These are phyloP conservation scores for Caenorhabditis macrosperma DNA, from an alignment of 2,888 invertebrate species.

Conservation along the genomic window DNA sequence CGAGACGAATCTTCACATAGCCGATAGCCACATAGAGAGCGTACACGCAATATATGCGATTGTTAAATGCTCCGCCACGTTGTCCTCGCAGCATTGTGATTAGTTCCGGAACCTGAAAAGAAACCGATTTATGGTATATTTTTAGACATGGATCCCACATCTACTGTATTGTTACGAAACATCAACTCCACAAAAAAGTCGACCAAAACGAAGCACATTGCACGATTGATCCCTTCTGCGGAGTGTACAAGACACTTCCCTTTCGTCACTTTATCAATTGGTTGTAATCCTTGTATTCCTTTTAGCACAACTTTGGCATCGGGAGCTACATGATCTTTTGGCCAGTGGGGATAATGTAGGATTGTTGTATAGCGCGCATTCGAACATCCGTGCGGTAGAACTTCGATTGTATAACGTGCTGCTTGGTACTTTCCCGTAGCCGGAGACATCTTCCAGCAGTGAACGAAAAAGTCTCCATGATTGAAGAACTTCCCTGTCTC, in stretches of 20 bases:
- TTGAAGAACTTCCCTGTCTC: slow-evolving; percentile 42
- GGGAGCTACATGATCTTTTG: slow-evolving; percentile 28
- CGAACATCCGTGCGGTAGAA: slow-evolving; percentile 49
- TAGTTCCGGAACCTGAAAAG: slow-evolving; percentile 26
- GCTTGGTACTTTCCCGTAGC: slow-evolving; percentile 16
- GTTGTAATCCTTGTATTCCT: slow-evolving; percentile 22
- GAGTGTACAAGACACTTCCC: slow-evolving; percentile 34
- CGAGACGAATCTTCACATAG: slow-evolving; percentile 43
- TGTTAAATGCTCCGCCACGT: slow-evolving; percentile 36
- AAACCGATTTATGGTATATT: not conserved
- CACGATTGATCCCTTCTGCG: slow-evolving; percentile 37
- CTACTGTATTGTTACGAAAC: slow-evolving; percentile 42
- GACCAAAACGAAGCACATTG: slow-evolving; percentile 31
- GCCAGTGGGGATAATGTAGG: slow-evolving; percentile 52
- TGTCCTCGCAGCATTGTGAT: slow-evolving; percentile 22
- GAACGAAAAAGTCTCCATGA: slow-evolving; percentile 51
- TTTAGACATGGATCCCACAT: slow-evolving; percentile 5
- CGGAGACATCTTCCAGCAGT: slow-evolving; percentile 32
- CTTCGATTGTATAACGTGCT: slow-evolving; percentile 26
- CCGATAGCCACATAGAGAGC: slow-evolving; percentile 35
- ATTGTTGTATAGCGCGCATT: slow-evolving; percentile 44
- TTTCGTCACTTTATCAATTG: slow-evolving; percentile 4
- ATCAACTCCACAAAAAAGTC: slow-evolving; percentile 35
- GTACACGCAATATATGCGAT: slow-evolving; percentile 22
- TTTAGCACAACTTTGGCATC: slow-evolving; percentile 38